A percentile compares a stretch with the other conserved stretches of the same genome.
These are phyloP conservation scores for Anthonomus grandis DNA, from an alignment of 1,140 invertebrate species.

Conservation along the genomic window DNA sequence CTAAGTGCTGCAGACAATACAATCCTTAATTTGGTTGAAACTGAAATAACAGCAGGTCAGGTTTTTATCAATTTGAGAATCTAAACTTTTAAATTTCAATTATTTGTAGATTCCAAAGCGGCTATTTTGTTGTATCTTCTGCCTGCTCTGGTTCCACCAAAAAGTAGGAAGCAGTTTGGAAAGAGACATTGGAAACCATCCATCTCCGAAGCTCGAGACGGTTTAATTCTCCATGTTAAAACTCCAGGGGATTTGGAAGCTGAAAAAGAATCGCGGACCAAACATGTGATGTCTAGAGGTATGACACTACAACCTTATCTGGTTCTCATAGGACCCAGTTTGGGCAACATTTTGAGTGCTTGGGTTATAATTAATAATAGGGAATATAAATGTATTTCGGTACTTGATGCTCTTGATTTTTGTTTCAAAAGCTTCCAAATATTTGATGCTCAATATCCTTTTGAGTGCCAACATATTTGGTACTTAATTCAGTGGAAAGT, in stretches of 20 bases:
- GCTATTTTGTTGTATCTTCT: neutral
- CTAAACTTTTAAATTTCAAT: too few species aligned
- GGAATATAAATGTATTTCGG: neutral
- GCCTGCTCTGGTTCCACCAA: neutral
- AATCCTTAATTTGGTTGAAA: too few species aligned
- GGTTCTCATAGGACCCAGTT: neutral
- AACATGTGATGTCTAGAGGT: neutral
- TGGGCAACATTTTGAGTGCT: neutral
- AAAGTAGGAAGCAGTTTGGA: neutral
- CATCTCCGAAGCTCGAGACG: neutral
- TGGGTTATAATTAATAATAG: neutral
- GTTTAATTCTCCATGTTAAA: neutral
- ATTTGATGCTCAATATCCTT: neutral
- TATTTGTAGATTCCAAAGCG: slow-evolving; percentile 1
- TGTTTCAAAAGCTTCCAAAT: neutral
- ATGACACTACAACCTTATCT: neutral
- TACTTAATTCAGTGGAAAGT: neutral
- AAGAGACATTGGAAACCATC: slow-evolving; percentile 1
- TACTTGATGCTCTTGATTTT: neutral
- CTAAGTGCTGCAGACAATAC: too few species aligned
- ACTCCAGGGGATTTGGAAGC: neutral
- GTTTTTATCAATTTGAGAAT: too few species aligned
- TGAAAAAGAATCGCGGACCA: neutral
- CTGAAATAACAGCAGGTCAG: too few species aligned
- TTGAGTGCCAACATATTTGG: neutral